phyloP scores from a whole-genome alignment of 2,888 invertebrate genomes.

The Leptopterna dolabrata region DNA sequence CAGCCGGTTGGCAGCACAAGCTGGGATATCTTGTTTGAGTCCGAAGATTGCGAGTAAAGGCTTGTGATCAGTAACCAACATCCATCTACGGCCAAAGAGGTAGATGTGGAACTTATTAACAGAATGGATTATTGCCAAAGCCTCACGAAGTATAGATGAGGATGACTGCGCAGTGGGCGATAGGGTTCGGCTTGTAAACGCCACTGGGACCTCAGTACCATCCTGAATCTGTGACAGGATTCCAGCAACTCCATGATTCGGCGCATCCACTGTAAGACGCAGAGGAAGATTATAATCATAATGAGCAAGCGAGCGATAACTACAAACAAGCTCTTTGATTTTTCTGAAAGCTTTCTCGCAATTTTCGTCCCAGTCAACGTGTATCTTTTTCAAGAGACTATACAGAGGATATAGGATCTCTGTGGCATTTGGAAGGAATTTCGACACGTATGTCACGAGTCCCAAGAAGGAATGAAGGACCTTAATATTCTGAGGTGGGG shows the following conservation, averaged over 20 bases:
- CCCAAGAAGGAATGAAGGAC: slow-evolving; percentile 30
- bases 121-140: neutral
- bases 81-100: neutral
- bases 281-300: slow-evolving; percentile 39
- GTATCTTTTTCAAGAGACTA: neutral
- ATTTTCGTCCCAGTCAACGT: neutral
- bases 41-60: neutral
- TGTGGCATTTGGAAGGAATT: neutral
- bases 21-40: neutral
- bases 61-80: neutral
- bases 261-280: slow-evolving; percentile 10
- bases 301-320: neutral
- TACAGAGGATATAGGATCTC: neutral
- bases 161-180: neutral
- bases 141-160: neutral
- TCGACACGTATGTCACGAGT: slow-evolving; percentile 31
- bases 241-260: neutral
- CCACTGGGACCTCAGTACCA: too few relatives aligned
- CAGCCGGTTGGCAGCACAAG: neutral
- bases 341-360: slow-evolving; percentile 3
- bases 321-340: neutral
- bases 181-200: neutral
- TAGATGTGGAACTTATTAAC: neutral
- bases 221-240: too few relatives aligned
- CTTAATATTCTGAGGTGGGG: slow-evolving; percentile 5